phyloP scores from a whole-genome alignment of 2,888 invertebrate genomes.

The Julus scanicus region DNA sequence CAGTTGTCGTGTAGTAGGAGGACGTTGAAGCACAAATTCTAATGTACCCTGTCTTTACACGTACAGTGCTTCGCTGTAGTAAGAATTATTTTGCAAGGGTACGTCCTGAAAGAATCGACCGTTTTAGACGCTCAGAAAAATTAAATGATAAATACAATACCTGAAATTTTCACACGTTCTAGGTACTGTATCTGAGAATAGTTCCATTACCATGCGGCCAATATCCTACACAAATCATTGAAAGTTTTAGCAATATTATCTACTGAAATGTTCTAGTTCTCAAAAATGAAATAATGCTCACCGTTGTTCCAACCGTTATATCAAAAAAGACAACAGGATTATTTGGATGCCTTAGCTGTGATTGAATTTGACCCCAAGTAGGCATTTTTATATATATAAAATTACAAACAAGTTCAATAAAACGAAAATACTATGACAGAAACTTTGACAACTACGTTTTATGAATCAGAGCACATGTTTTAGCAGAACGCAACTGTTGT shows the following conservation, averaged over 20 bases:
- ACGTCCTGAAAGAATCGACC: too few species aligned
- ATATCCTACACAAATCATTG: constrained; percentile 78
- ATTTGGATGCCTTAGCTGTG: constrained; percentile 87
- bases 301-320: constrained; percentile 93
- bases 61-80: too few species aligned
- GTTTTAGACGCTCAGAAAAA: too few species aligned
- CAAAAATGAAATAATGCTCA: constrained; percentile 66
- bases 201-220: constrained; percentile 96
- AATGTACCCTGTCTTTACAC: too few species aligned
- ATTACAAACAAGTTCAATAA: background rate
- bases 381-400: constrained; percentile 74
- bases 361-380: constrained; percentile 93
- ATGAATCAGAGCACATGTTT: background rate
- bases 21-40: too few species aligned
- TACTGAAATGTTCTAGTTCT: background rate
- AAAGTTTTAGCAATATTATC: background rate
- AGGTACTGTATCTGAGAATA: constrained; percentile 96
- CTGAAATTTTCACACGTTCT: constrained; percentile 95
- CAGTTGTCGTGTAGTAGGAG: too few species aligned
- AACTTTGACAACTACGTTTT: background rate
- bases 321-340: constrained; percentile 99
- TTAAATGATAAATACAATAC: constrained; percentile 58
- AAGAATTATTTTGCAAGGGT: constrained; percentile 38
- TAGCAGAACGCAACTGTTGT: background rate
- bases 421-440: background rate